These are phyloP conservation scores for Lepus europaeus DNA, from an alignment of 2,113 vertebrate species.

Conservation along the genomic window DNA sequence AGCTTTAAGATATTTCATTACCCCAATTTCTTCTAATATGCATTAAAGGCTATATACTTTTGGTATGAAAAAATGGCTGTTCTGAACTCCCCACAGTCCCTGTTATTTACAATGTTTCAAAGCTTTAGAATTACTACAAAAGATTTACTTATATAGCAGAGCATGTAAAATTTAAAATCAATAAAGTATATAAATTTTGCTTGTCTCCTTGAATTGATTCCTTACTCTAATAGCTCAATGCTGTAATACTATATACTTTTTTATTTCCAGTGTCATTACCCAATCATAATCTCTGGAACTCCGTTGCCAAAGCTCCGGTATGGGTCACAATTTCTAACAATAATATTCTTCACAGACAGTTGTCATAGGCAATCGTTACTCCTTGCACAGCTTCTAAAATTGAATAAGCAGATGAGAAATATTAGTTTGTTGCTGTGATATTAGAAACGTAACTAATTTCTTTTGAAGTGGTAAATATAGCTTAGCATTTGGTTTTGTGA, in stretches of 20 bases:
- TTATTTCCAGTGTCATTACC: slow-evolving; percentile 87
- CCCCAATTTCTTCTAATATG: slow-evolving; percentile 88
- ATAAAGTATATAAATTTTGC: slow-evolving; percentile 92
- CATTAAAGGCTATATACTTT: slow-evolving; percentile 88
- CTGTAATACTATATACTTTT: slow-evolving; percentile 85
- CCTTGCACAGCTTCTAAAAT: slow-evolving; percentile 39
- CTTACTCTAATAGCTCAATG: slow-evolving; percentile 81
- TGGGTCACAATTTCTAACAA: slow-evolving; percentile 34
- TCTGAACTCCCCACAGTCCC: slow-evolving; percentile 81
- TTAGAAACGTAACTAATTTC: slow-evolving; percentile 36
- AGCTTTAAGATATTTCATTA: slow-evolving; percentile 87
- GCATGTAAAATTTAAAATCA: slow-evolving; percentile 93
- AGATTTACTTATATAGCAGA: slow-evolving; percentile 91
- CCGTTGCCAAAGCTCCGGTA: slow-evolving; percentile 36
- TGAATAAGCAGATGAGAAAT: slow-evolving; percentile 49
- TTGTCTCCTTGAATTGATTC: slow-evolving; percentile 90
- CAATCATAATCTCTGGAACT: slow-evolving; percentile 80
- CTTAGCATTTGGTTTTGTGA: slow-evolving; percentile 43
- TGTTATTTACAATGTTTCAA: slow-evolving; percentile 91
- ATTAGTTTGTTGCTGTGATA: slow-evolving; percentile 21
- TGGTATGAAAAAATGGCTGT: slow-evolving; percentile 83
- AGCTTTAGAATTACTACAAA: slow-evolving; percentile 90
- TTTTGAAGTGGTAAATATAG: slow-evolving; percentile 46
- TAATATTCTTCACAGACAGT: slow-evolving; percentile 44
- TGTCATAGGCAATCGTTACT: slow-evolving; percentile 46